Conservation (phyloP, 2,888 invertebrate species). For the Mimumesa dahlbomi region DNA sequence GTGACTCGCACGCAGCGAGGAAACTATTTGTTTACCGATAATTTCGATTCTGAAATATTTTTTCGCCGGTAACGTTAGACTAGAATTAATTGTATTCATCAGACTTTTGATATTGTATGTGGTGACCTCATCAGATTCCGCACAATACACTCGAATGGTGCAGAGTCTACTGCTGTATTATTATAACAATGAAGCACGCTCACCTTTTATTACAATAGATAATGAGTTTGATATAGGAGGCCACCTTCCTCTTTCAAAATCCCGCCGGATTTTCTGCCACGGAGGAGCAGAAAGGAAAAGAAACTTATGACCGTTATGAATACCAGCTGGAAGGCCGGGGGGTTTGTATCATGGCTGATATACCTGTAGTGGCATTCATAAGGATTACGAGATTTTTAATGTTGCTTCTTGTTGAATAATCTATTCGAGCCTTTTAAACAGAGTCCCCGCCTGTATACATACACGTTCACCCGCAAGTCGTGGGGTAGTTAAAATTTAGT, state of each 20-base stretch:
- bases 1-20: no score
- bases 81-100: slow-evolving; percentile 50
- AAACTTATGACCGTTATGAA: slow-evolving; percentile 51
- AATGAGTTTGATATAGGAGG: slow-evolving; percentile 57
- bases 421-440: slow-evolving; percentile 15
- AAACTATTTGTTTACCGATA: no score
- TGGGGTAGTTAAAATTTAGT: no score
- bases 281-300: slow-evolving; percentile 36
- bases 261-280: slow-evolving; percentile 46
- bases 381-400: slow-evolving; percentile 49
- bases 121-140: slow-evolving; percentile 45
- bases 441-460: background rate
- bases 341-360: slow-evolving; percentile 42
- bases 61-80: slow-evolving; percentile 17
- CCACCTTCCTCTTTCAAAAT: slow-evolving; percentile 40
- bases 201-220: slow-evolving; percentile 54
- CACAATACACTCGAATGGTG: slow-evolving; percentile 47
- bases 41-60: no score
- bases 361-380: slow-evolving; percentile 35
- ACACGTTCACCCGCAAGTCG: no score
- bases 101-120: slow-evolving; percentile 24
- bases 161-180: slow-evolving; percentile 43
- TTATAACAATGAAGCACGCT: slow-evolving; percentile 49
- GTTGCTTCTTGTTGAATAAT: slow-evolving; percentile 35
- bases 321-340: slow-evolving; percentile 28